phyloP scores from a whole-genome alignment of 2,888 invertebrate species.

The Microplitis deprimator region DNA sequence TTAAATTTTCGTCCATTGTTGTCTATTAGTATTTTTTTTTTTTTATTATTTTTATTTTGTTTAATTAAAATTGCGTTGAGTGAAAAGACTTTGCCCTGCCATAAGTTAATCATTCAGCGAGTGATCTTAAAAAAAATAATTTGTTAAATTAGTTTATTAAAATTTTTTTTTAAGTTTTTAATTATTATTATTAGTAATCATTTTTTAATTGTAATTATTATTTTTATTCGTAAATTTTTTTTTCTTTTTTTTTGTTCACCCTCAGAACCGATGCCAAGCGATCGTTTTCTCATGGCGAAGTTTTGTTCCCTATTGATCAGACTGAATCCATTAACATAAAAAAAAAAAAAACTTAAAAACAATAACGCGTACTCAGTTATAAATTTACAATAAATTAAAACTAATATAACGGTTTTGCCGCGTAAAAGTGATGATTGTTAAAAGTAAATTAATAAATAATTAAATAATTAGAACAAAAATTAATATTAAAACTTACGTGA shows the following conservation, averaged over 20 bases:
- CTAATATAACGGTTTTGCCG: conserved; percentile 36
- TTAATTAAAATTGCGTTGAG: conserved; percentile 14
- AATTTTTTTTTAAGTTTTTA: neutral
- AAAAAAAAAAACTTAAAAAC: conserved; percentile 35
- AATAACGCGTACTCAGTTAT: conserved; percentile 25
- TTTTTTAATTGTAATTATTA: neutral
- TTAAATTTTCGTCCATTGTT: conserved; percentile 16
- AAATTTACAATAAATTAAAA: conserved; percentile 22
- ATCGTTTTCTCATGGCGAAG: conserved; percentile 56
- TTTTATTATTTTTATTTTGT: neutral
- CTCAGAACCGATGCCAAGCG: conserved; percentile 61
- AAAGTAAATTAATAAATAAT: conserved; percentile 32
- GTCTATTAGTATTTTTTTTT: conserved; percentile 18
- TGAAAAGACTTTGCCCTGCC: neutral
- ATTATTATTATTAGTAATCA: neutral
- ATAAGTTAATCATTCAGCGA: conserved; percentile 14
- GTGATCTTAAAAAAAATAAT: neutral
- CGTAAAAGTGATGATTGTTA: conserved; percentile 41
- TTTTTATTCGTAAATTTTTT: conserved; percentile 35
- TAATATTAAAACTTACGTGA: conserved; percentile 52
- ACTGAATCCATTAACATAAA: conserved; percentile 32
- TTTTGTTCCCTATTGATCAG: conserved; percentile 30
- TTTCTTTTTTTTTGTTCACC: conserved; percentile 41
- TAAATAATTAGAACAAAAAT: conserved; percentile 32
- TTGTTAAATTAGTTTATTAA: neutral